phyloP scores from a whole-genome alignment of 2,888 invertebrate species.

The Crematogaster levior region DNA sequence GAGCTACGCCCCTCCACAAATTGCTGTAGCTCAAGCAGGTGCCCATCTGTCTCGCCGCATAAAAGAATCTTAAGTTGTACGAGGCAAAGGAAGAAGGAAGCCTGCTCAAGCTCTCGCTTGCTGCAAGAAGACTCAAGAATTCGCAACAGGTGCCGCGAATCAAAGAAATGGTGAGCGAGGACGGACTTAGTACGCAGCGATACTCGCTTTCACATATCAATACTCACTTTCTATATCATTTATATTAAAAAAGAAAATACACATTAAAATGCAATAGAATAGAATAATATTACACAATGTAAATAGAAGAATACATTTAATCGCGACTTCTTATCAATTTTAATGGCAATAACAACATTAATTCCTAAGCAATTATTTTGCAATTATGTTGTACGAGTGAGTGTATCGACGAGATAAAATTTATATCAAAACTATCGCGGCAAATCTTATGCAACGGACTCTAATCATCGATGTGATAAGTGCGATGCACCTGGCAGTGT shows the following conservation, averaged over 20 bases:
- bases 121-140: conserved; percentile 40
- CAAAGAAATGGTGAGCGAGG: conserved; percentile 21
- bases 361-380: background rate
- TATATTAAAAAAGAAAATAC: background rate
- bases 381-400: background rate
- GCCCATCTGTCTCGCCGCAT: conserved; percentile 48
- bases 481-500: conserved; percentile 41
- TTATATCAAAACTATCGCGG: background rate
- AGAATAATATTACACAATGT: background rate
- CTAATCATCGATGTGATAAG: conserved; percentile 46
- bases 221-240: background rate
- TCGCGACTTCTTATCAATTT: background rate
- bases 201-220: conserved; percentile 17
- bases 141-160: conserved; percentile 51
- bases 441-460: conserved; percentile 17
- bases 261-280: background rate
- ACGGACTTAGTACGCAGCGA: background rate
- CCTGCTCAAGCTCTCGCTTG: conserved; percentile 10
- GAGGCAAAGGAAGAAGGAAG: conserved; percentile 27
- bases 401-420: background rate
- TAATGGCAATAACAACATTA: background rate
- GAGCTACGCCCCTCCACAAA: conserved; percentile 43
- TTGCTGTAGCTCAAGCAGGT: conserved; percentile 47
- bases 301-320: background rate
- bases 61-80: conserved; percentile 49